These are phyloP conservation scores for Lepisosteus oculatus DNA, from an alignment of 2,113 vertebrate species.

Conservation along the genomic window DNA sequence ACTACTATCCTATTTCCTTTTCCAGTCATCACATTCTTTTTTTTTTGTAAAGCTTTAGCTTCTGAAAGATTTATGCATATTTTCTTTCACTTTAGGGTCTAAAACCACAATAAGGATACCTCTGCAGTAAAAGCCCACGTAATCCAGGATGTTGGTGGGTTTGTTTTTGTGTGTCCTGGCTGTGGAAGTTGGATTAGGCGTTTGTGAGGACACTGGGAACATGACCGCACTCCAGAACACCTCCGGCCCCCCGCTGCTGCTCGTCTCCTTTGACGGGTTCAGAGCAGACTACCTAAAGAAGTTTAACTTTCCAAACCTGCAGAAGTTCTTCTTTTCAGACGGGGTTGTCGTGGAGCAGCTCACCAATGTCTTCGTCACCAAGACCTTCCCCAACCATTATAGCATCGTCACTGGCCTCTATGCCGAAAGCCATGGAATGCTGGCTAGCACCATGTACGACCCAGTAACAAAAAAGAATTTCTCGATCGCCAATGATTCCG, in stretches of 20 bases:
- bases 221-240: slow-evolving; percentile 11
- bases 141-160: neutral
- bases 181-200: slow-evolving; percentile 37
- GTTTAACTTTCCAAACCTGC: slow-evolving; percentile 82
- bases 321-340: slow-evolving; percentile 69
- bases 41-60: too few relatives aligned
- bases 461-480: slow-evolving; percentile 62
- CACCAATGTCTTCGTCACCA: slow-evolving; percentile 86
- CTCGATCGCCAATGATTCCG: slow-evolving; percentile 47
- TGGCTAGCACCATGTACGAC: slow-evolving; percentile 89
- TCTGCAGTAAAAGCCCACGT: neutral
- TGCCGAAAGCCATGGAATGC: slow-evolving; percentile 88
- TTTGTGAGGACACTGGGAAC: slow-evolving; percentile 14
- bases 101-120: neutral
- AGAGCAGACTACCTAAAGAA: slow-evolving; percentile 86
- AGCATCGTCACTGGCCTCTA: slow-evolving; percentile 92
- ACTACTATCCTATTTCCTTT: too few relatives aligned
- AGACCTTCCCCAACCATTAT: slow-evolving; percentile 96
- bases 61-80: too few relatives aligned
- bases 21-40: too few relatives aligned
- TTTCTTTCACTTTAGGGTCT: neutral
- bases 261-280: slow-evolving; percentile 96
- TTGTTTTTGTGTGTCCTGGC: slow-evolving; percentile 33
- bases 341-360: slow-evolving; percentile 85
- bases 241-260: slow-evolving; percentile 60